Percentiles rank a stretch among this genome's conserved stretches.
These are phyloP conservation scores for Caenorhabditis brenneri DNA, from an alignment of 1,140 invertebrate genomes.

Conservation along the genomic window DNA sequence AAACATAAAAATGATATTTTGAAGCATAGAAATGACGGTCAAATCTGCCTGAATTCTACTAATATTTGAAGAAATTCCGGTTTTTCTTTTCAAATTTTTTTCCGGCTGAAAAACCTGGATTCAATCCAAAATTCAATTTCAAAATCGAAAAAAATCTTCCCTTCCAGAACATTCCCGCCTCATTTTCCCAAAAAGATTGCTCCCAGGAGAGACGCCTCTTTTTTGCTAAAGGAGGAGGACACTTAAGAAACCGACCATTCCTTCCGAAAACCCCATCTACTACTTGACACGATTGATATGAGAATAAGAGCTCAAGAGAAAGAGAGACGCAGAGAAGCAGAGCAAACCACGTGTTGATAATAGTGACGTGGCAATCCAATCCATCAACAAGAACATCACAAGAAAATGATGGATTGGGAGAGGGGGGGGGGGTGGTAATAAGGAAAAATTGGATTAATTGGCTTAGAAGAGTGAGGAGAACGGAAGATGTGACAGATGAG, in stretches of 20 bases:
- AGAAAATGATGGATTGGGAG: too few relatives aligned
- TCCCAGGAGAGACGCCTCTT: neutral
- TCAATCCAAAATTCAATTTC: too few relatives aligned
- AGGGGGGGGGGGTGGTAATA: too few relatives aligned
- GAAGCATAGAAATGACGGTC: neutral
- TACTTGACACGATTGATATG: neutral
- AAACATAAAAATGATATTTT: neutral
- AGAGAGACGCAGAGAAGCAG: neutral
- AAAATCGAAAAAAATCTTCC: too few relatives aligned
- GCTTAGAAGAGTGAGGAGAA: too few relatives aligned
- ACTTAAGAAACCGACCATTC: neutral
- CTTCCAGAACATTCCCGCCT: too few relatives aligned
- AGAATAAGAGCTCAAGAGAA: neutral
- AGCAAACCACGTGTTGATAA: too few relatives aligned
- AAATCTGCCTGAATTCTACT: neutral
- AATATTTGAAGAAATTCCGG: neutral
- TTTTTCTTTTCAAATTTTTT: neutral
- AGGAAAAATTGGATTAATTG: too few relatives aligned
- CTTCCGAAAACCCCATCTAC: neutral
- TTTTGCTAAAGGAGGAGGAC: neutral
- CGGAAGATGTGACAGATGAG: too few relatives aligned
- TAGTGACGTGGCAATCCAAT: too few relatives aligned
- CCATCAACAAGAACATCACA: too few relatives aligned
- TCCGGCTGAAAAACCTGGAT: too few relatives aligned
- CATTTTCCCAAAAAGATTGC: neutral